phyloP scores from a whole-genome alignment of 1,140 invertebrate genomes.

The Euura lappo region DNA sequence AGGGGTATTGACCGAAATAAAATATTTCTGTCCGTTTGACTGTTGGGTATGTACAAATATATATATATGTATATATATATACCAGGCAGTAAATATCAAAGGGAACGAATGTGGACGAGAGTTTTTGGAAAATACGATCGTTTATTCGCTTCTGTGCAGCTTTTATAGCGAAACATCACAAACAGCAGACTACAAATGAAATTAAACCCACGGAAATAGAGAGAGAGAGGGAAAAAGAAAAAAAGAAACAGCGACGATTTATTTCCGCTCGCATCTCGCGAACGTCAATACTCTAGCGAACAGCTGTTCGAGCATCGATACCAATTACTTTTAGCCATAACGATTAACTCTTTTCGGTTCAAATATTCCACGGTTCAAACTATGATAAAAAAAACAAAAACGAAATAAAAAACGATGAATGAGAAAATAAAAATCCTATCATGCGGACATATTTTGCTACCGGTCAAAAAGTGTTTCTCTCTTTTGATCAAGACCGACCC shows the following conservation, averaged over 20 bases:
- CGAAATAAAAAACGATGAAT: no score
- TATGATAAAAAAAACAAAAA: no score
- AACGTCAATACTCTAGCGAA: no score
- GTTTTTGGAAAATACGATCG: constrained; percentile 1
- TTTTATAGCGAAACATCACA: not conserved
- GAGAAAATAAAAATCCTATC: no score
- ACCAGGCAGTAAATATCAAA: not conserved
- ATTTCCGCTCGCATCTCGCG: not conserved
- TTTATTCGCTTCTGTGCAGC: not conserved
- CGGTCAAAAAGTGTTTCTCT: no score
- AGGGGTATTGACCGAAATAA: not conserved
- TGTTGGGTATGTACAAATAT: not conserved
- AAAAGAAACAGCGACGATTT: not conserved
- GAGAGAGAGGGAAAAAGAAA: no score
- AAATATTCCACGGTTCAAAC: no score
- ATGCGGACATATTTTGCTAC: no score
- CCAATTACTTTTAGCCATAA: no score
- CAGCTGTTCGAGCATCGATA: no score
- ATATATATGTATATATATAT: not conserved
- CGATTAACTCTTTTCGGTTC: no score
- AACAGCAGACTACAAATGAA: not conserved
- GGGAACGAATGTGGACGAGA: not conserved
- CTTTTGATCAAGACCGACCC: no score
- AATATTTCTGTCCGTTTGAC: not conserved
- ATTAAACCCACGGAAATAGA: not conserved